Conservation (phyloP, 2,888 invertebrate species). For the Hirtodrosophila confusa region DNA sequence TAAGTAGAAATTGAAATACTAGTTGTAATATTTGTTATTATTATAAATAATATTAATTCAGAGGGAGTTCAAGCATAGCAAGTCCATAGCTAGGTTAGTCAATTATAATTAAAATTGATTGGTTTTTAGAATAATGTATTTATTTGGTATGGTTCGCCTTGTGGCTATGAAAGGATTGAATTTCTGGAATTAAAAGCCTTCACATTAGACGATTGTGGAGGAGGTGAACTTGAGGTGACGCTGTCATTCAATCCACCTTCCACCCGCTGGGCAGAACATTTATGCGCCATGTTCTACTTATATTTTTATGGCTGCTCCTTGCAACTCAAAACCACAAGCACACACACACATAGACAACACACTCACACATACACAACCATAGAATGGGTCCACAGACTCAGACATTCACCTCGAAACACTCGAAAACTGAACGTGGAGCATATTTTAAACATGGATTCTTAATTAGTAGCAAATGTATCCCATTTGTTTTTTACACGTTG, state of each 20-base stretch:
- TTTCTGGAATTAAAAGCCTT: conserved; percentile 40
- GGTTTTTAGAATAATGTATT: no score
- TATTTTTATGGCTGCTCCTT: conserved; percentile 73
- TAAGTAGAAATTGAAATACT: no score
- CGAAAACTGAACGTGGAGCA: conserved; percentile 55
- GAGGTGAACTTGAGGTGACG: conserved; percentile 48
- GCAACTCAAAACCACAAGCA: conserved; percentile 65
- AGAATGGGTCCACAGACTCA: conserved; percentile 22
- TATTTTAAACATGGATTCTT: conserved; percentile 82
- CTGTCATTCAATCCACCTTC: conserved; percentile 60
- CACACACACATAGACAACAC: conserved; percentile 19
- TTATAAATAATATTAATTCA: no score
- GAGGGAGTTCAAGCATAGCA: no score
- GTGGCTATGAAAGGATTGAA: conserved; percentile 23
- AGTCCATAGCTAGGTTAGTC: no score
- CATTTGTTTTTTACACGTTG: conserved; percentile 65
- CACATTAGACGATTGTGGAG: conserved; percentile 25
- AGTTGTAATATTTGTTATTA: no score
- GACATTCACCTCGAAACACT: conserved; percentile 37
- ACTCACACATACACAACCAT: conserved; percentile 10
- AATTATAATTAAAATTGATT: no score
- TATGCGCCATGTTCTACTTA: conserved; percentile 79
- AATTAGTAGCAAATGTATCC: conserved; percentile 81
- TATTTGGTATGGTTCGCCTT: no score
- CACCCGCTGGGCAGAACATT: conserved; percentile 61